phyloP scores from a whole-genome alignment of 2,888 invertebrate species.

The Dasypogon diadema region DNA sequence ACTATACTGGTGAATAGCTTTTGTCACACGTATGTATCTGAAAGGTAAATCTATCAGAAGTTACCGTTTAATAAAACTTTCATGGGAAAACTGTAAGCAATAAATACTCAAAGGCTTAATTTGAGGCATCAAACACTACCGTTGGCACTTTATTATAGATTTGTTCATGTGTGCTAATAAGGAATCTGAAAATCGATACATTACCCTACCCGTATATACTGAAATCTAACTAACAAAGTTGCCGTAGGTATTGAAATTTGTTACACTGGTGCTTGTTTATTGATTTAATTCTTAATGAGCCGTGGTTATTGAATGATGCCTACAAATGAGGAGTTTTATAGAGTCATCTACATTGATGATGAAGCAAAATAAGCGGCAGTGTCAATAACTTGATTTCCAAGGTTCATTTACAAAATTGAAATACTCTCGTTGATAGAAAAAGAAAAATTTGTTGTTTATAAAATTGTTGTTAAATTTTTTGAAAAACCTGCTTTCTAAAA shows the following conservation, averaged over 20 bases:
- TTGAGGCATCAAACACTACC: background rate
- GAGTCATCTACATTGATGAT: background rate
- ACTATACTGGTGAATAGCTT: background rate
- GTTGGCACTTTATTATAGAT: background rate
- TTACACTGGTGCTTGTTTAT: background rate
- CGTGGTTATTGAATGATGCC: background rate
- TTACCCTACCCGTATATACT: background rate
- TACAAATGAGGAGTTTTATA: background rate
- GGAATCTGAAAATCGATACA: slow-evolving; percentile 5
- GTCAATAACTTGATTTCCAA: too few species aligned
- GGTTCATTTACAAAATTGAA: too few species aligned
- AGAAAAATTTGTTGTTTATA: too few species aligned
- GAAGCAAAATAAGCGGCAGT: background rate
- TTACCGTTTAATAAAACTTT: background rate
- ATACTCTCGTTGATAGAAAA: too few species aligned
- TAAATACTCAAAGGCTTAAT: background rate
- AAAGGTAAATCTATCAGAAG: background rate
- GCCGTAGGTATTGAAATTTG: background rate
- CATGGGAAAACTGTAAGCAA: background rate
- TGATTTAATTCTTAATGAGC: background rate
- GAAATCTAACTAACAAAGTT: background rate
- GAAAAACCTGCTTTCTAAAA: too few species aligned
- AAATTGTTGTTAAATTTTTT: too few species aligned
- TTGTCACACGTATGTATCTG: background rate
- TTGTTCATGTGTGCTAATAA: background rate